These are phyloP conservation scores for Nomada flava DNA, from an alignment of 2,888 invertebrate species.

Conservation along the genomic window DNA sequence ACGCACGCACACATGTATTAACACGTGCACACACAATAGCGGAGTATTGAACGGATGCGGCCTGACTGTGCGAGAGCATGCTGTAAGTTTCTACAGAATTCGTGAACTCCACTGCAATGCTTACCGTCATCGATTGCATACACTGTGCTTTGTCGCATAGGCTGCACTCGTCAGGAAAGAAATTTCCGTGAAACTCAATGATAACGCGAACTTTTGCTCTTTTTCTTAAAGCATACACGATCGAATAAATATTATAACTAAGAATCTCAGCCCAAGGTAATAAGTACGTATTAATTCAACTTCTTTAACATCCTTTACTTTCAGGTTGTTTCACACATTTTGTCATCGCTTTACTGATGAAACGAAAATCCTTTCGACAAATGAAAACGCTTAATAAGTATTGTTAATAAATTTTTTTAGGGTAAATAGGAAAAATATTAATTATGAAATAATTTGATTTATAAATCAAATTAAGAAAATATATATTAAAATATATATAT, in stretches of 20 bases:
- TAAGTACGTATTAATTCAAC: not conserved
- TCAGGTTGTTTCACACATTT: not conserved
- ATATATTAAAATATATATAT: no score
- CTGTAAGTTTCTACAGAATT: conserved; percentile 39
- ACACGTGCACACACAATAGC: not conserved
- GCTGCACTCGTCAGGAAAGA: not conserved
- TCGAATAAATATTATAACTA: not conserved
- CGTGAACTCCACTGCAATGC: conserved; percentile 40
- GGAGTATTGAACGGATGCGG: conserved; percentile 30
- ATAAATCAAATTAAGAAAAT: no score
- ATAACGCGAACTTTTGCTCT: not conserved
- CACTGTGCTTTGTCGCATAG: conserved; percentile 41
- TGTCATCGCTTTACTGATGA: not conserved
- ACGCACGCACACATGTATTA: not conserved
- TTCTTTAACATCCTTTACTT: not conserved
- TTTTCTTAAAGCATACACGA: not conserved
- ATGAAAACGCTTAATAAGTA: not conserved
- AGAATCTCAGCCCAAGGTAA: not conserved
- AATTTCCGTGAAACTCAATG: conserved; percentile 1
- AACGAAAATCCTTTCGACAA: not conserved
- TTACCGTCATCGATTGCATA: conserved; percentile 46
- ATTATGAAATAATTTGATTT: not conserved
- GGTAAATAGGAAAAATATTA: not conserved
- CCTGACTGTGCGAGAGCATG: not conserved
- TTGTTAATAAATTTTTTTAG: not conserved